Evolutionary conservation across 2,888 invertebrate genomes (phyloP).

Genomic region (Dastarcus helophoroides): DNA sequence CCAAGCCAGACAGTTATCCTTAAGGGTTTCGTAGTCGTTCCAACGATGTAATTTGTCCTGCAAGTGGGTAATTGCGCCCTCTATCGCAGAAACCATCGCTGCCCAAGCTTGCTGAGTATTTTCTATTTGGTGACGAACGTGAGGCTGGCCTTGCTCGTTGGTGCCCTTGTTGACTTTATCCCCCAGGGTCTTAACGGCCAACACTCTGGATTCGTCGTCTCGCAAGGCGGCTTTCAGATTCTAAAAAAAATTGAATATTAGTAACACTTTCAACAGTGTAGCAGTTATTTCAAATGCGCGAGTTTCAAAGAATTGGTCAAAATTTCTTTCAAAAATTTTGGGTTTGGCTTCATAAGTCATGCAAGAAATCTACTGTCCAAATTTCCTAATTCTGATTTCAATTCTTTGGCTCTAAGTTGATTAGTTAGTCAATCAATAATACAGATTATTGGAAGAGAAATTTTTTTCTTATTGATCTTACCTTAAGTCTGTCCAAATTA

Average conservation of each 20-base stretch:
- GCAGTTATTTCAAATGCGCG: too few species aligned
- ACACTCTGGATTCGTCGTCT: slow-evolving; percentile 77
- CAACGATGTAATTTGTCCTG: slow-evolving; percentile 80
- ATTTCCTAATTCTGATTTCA: too few species aligned
- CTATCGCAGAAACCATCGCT: slow-evolving; percentile 62
- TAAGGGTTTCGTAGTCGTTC: slow-evolving; percentile 80
- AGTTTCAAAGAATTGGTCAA: too few species aligned
- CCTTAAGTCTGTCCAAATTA: slow-evolving; percentile 72
- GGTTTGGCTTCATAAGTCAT: too few species aligned
- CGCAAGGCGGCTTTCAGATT: slow-evolving; percentile 66
- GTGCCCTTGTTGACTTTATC: slow-evolving; percentile 86
- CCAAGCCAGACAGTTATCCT: slow-evolving; percentile 79
- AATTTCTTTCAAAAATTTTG: too few species aligned
- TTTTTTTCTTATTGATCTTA: too few species aligned
- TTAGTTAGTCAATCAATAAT: too few species aligned
- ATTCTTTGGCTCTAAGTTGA: too few species aligned
- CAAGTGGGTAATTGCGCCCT: slow-evolving; percentile 65
- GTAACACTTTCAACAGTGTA: slow-evolving; percentile 1
- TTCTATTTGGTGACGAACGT: slow-evolving; percentile 79
- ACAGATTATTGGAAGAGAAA: slow-evolving; percentile 6
- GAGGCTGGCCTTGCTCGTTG: slow-evolving; percentile 67
- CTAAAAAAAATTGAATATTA: slow-evolving; percentile 23
- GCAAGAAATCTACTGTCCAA: too few species aligned
- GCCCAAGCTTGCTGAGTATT: slow-evolving; percentile 87
- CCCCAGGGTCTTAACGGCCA: slow-evolving; percentile 69